Evolutionary conservation across 2,797 vertebrate species (phyloP).

Genomic region (Rhyacichthys aspro): DNA sequence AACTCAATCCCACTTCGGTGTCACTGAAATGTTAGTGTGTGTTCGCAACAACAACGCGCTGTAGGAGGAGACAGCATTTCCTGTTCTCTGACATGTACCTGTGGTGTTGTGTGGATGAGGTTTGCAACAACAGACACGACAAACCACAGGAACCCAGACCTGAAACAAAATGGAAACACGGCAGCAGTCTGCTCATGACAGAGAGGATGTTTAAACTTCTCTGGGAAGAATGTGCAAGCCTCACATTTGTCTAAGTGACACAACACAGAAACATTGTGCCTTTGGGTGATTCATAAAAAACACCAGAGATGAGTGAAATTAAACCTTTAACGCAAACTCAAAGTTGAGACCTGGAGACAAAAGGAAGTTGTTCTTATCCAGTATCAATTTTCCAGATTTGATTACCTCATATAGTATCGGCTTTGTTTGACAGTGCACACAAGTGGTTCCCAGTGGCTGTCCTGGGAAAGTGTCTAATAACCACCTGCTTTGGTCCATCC

Average conservation of each 20-base stretch:
- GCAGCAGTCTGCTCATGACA: neutral
- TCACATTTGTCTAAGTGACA: too few relatives aligned
- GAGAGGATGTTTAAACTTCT: too few relatives aligned
- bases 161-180: constrained; percentile 13
- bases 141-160: constrained; percentile 41
- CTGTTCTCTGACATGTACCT: constrained; percentile 45
- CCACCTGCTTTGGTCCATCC: constrained; percentile 4
- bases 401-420: constrained; percentile 13
- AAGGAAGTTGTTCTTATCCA: neutral
- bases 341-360: neutral
- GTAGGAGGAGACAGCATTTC: constrained; percentile 66
- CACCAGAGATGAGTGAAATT: neutral
- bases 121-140: constrained; percentile 39
- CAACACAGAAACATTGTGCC: neutral
- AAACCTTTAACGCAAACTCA: neutral
- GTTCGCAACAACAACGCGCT: constrained; percentile 21
- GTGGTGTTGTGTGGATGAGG: constrained; percentile 33
- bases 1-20: constrained; percentile 21
- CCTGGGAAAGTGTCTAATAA: constrained; percentile 32
- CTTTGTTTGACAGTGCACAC: neutral
- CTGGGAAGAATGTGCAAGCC: too few relatives aligned
- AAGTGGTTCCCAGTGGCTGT: constrained; percentile 9
- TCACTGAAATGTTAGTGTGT: constrained; percentile 40
- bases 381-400: constrained; percentile 15
- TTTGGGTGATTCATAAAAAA: constrained; percentile 11